Conservation (phyloP, 2,797 vertebrate species). For the Mormyrus hasselquistii region DNA sequence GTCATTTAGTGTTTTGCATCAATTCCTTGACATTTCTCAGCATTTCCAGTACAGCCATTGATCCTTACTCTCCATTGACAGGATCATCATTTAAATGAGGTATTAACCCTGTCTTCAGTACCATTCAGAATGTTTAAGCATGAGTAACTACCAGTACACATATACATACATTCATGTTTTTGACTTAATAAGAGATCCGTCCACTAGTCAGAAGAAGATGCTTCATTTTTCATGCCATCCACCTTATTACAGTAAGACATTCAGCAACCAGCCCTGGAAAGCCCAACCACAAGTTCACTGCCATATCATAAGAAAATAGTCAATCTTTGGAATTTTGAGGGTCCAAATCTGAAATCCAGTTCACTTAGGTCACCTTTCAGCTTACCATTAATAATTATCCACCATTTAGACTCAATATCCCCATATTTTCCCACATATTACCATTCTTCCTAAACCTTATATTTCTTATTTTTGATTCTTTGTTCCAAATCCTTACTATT, state of each 20-base stretch:
- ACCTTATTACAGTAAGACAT: not conserved
- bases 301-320: not conserved
- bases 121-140: slow-evolving; percentile 15
- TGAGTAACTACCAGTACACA: not conserved
- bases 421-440: not conserved
- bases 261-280: not conserved
- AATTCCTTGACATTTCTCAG: slow-evolving; percentile 58
- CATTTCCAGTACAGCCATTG: slow-evolving; percentile 50
- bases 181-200: not conserved
- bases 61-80: slow-evolving; percentile 40
- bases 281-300: not conserved
- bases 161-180: not conserved
- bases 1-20: slow-evolving; percentile 53
- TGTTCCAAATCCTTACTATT: not conserved
- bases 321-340: not conserved
- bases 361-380: not conserved
- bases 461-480: not conserved
- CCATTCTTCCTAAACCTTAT: not conserved
- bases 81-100: slow-evolving; percentile 43
- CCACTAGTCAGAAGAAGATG: not conserved
- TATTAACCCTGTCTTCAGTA: slow-evolving; percentile 41
- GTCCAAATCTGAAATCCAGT: not conserved
- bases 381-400: not conserved
- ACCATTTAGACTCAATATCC: not conserved
- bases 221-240: not conserved